Percentiles rank a stretch among this genome's conserved stretches.
Conservation (phyloP, 30 jellyfish, hydroid and myxozoan genomes). For the Turritopsis dohrnii region DNA sequence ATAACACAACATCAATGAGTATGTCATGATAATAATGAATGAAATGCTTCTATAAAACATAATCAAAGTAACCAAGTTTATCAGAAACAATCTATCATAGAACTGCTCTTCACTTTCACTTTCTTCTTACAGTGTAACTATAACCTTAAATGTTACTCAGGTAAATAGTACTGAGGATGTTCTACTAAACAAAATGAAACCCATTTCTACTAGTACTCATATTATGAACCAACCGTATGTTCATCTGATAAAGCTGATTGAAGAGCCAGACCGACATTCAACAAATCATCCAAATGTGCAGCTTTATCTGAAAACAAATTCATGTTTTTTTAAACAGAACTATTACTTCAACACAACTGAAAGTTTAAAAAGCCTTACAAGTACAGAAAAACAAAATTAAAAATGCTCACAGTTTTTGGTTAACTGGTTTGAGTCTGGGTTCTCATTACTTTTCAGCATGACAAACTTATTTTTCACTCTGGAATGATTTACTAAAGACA, state of each 20-base stretch:
- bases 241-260: neutral
- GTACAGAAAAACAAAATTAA: neutral
- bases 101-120: too few relatives aligned
- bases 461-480: constrained; percentile 39
- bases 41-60: constrained; percentile 34
- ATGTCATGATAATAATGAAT: constrained; percentile 38
- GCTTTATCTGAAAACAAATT: neutral
- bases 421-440: constrained; percentile 18
- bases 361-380: neutral
- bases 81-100: neutral
- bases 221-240: constrained; percentile 4
- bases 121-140: too few relatives aligned
- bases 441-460: constrained; percentile 52
- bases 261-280: neutral
- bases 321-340: too few relatives aligned
- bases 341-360: neutral
- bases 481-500: constrained; percentile 42
- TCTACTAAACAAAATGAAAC: too few relatives aligned
- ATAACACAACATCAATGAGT: constrained; percentile 54
- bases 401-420: neutral
- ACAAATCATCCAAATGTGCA: constrained; percentile 14
- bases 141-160: too few relatives aligned
- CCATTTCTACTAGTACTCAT: neutral
- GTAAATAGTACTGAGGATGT: too few relatives aligned
- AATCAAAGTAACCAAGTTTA: neutral